These are phyloP conservation scores for Enoplosus armatus DNA, from an alignment of 2,797 vertebrate species.

Conservation along the genomic window DNA sequence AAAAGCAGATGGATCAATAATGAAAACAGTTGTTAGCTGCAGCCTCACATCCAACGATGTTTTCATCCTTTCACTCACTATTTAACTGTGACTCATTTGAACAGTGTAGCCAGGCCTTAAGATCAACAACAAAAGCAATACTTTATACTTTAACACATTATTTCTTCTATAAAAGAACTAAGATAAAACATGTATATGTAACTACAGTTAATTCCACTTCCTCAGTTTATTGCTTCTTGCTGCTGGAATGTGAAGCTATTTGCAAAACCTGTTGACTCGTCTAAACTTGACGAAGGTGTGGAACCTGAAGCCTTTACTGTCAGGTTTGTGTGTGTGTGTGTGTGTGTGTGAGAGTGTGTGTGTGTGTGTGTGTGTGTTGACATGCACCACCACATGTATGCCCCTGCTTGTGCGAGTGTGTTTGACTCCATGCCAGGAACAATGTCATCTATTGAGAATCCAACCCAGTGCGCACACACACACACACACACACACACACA, in stretches of 20 bases:
- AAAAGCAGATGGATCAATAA: no score
- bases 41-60: no score
- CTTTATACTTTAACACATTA: no score
- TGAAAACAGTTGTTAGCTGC: not conserved
- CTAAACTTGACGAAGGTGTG: constrained; percentile 1
- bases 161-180: no score
- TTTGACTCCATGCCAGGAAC: constrained; percentile 34
- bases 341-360: constrained; percentile 6
- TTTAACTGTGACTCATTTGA: not conserved
- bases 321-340: not conserved
- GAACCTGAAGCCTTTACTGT: constrained; percentile 10
- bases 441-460: constrained; percentile 53
- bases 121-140: no score
- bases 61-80: not conserved
- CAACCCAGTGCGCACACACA: not conserved
- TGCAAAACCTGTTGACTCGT: not conserved
- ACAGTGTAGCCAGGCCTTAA: no score
- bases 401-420: constrained; percentile 7
- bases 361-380: constrained; percentile 2
- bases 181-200: not conserved
- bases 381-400: not conserved
- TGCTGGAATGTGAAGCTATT: constrained; percentile 4
- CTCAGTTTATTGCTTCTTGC: not conserved
- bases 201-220: not conserved
- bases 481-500: constrained; percentile 23